These are phyloP conservation scores for Rhagonycha lutea DNA, from an alignment of 2,888 invertebrate genomes.

Conservation along the genomic window DNA sequence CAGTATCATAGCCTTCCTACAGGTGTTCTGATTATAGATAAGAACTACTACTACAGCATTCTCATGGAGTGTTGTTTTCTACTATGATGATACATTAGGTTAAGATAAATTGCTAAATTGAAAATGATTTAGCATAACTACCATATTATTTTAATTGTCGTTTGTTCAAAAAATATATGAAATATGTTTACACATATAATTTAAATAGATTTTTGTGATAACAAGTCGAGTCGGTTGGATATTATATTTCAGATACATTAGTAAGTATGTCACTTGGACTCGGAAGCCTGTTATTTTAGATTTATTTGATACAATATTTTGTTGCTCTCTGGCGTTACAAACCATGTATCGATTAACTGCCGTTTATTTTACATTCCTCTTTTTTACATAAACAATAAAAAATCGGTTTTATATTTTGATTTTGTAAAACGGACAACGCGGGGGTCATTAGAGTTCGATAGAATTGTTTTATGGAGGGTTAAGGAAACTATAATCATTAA, in stretches of 20 bases:
- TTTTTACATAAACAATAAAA: neutral
- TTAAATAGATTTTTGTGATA: neutral
- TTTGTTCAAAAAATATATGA: neutral
- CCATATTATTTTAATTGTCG: neutral
- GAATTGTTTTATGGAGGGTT: slow-evolving; percentile 47
- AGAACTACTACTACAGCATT: slow-evolving; percentile 19
- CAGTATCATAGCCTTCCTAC: slow-evolving; percentile 35
- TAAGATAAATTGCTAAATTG: neutral
- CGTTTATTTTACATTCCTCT: slow-evolving; percentile 8
- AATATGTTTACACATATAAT: neutral
- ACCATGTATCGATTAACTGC: slow-evolving; percentile 25
- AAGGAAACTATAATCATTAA: slow-evolving; percentile 49
- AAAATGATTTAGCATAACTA: neutral
- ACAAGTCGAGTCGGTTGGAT: neutral
- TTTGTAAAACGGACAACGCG: neutral
- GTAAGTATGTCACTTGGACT: slow-evolving; percentile 19
- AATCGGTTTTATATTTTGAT: neutral
- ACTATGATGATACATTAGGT: slow-evolving; percentile 2
- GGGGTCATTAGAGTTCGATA: slow-evolving; percentile 36
- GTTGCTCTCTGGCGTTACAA: slow-evolving; percentile 19
- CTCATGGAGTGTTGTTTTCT: slow-evolving; percentile 4
- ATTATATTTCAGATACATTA: slow-evolving; percentile 14
- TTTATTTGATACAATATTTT: slow-evolving; percentile 23
- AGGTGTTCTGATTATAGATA: slow-evolving; percentile 37
- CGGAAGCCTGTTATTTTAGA: slow-evolving; percentile 16